These are phyloP conservation scores for Echinops telfairi DNA, from an alignment of 2,113 vertebrate genomes.

Conservation along the genomic window DNA sequence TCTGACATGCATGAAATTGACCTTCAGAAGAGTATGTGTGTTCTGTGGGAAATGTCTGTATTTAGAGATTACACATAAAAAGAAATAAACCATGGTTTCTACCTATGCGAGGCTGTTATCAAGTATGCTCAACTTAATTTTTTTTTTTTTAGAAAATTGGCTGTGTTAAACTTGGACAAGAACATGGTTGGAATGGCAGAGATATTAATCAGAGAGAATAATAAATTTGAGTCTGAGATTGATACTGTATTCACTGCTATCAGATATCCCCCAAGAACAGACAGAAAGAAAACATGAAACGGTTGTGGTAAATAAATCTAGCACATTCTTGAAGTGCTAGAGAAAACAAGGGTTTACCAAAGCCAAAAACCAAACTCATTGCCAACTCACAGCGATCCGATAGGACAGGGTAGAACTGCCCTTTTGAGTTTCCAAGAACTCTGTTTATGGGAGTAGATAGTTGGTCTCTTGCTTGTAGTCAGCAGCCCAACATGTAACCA, in stretches of 20 bases:
- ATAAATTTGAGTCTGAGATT: not conserved
- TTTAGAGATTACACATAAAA: conserved; percentile 61
- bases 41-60: conserved; percentile 53
- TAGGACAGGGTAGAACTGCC: too few relatives aligned
- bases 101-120: not conserved
- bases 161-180: conserved; percentile 23
- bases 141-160: conserved; percentile 39
- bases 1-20: conserved; percentile 69
- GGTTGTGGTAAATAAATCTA: not conserved
- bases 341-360: not conserved
- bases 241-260: not conserved
- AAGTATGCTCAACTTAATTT: conserved; percentile 18
- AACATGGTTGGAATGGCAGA: not conserved
- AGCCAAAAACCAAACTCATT: too few relatives aligned
- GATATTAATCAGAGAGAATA: conserved; percentile 12
- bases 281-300: not conserved
- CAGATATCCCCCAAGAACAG: not conserved
- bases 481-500: too few relatives aligned
- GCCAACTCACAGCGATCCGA: too few relatives aligned
- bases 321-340: not conserved
- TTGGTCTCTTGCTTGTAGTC: too few relatives aligned
- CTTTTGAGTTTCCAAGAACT: too few relatives aligned
- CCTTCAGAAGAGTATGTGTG: conserved; percentile 52
- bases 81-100: conserved; percentile 56
- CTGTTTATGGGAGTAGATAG: too few relatives aligned